Conservation (phyloP, 2,888 invertebrate genomes). For the Plemyria rubiginata region DNA sequence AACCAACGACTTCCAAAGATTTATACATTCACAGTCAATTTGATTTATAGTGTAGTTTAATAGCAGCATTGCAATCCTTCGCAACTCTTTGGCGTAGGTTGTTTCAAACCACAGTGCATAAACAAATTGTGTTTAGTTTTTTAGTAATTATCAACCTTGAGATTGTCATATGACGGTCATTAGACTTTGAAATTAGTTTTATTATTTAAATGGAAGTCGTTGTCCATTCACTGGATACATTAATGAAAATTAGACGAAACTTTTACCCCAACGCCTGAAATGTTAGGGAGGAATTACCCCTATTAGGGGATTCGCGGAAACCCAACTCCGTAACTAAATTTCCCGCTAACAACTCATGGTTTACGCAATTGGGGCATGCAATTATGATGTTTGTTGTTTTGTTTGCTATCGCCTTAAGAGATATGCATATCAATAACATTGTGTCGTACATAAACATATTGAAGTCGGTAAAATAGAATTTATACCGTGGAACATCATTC, state of each 20-base stretch:
- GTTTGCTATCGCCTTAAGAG: conserved; percentile 4
- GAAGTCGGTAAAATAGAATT: conserved; percentile 1
- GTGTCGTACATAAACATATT: not conserved
- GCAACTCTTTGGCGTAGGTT: not conserved
- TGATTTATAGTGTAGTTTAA: not conserved
- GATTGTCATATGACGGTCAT: conserved; percentile 21
- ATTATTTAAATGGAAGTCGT: conserved; percentile 36
- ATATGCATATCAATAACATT: conserved; percentile 5
- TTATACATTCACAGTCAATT: conserved; percentile 1
- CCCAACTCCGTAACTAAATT: conserved; percentile 43
- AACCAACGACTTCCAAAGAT: conserved; percentile 1
- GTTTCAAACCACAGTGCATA: not conserved
- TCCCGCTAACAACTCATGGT: conserved; percentile 46
- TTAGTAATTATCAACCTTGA: conserved; percentile 20
- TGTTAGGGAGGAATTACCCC: conserved; percentile 27
- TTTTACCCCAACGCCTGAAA: conserved; percentile 34
- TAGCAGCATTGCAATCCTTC: not conserved
- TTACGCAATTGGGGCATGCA: conserved; percentile 41
- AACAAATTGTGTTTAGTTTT: not conserved
- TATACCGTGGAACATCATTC: conserved; percentile 9
- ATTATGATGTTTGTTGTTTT: conserved; percentile 11
- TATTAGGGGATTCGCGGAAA: conserved; percentile 31
- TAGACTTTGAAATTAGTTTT: conserved; percentile 36
- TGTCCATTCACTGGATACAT: conserved; percentile 39
- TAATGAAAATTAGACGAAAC: conserved; percentile 42